Evolutionary conservation across 2,113 vertebrate species (phyloP).

Genomic region (Dinomys branickii): DNA sequence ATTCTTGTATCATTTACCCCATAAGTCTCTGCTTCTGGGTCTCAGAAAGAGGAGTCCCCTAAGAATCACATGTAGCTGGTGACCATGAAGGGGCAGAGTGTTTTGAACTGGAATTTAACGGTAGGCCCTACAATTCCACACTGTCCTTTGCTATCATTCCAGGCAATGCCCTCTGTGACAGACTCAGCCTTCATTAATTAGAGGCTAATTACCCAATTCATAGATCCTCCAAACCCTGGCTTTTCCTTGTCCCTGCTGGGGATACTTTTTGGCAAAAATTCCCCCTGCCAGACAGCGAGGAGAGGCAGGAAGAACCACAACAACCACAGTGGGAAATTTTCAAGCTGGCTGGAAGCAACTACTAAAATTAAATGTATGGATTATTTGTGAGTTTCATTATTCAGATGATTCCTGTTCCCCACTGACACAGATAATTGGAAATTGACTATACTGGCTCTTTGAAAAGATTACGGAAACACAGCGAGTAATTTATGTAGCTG

Average conservation of each 20-base stretch:
- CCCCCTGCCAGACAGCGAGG: slow-evolving; percentile 1
- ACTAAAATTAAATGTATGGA: slow-evolving; percentile 74
- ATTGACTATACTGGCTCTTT: slow-evolving; percentile 67
- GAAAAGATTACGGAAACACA: slow-evolving; percentile 63
- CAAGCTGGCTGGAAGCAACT: slow-evolving; percentile 57
- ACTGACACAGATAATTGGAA: slow-evolving; percentile 80
- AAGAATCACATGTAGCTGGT: background rate
- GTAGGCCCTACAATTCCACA: background rate
- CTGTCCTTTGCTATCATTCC: background rate
- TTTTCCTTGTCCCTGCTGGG: background rate
- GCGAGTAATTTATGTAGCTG: slow-evolving; percentile 60
- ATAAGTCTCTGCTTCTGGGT: background rate
- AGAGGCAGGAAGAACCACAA: background rate
- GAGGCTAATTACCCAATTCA: background rate
- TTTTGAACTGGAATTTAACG: background rate
- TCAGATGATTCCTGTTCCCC: slow-evolving; percentile 64
- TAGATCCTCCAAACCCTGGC: background rate
- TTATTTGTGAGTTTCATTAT: slow-evolving; percentile 77
- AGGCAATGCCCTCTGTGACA: background rate
- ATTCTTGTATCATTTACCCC: background rate
- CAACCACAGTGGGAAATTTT: slow-evolving; percentile 44
- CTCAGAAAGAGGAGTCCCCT: background rate
- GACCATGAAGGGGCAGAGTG: background rate
- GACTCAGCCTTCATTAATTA: background rate
- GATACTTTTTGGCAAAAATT: background rate